Percentiles rank a stretch among this genome's conserved stretches.
phyloP scores from a whole-genome alignment of 2,113 vertebrate species.

The Heterochromis multidens region DNA sequence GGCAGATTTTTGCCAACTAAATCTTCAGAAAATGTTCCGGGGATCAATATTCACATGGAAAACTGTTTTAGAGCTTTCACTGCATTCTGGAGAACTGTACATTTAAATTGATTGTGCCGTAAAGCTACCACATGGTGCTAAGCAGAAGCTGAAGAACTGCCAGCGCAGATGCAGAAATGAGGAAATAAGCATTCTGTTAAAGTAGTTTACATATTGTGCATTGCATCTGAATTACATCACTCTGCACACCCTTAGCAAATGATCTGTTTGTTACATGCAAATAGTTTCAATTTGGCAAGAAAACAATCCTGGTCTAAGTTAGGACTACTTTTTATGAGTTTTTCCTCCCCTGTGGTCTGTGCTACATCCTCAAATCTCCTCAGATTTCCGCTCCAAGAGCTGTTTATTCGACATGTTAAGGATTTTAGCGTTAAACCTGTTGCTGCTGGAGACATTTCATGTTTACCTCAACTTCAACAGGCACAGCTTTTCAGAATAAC shows the following conservation, averaged over 20 bases:
- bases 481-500: neutral
- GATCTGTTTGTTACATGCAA: slow-evolving; percentile 17
- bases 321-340: slow-evolving; percentile 4
- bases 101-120: neutral
- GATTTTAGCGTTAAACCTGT: neutral
- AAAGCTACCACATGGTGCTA: neutral
- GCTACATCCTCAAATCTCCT: neutral
- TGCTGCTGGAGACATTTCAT: neutral
- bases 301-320: slow-evolving; percentile 5
- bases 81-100: neutral
- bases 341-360: neutral
- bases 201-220: slow-evolving; percentile 5
- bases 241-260: slow-evolving; percentile 22
- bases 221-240: slow-evolving; percentile 61
- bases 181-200: slow-evolving; percentile 32
- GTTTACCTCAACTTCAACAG: neutral
- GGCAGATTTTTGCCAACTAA: neutral
- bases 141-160: neutral
- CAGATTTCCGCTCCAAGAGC: neutral
- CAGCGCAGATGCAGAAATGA: slow-evolving; percentile 19
- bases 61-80: neutral
- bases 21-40: neutral
- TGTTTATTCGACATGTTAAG: neutral
- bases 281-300: slow-evolving; percentile 3
- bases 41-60: neutral